These are phyloP conservation scores for Pogonognathellus flavescens DNA, from an alignment of 1,140 invertebrate genomes.

Conservation along the genomic window DNA sequence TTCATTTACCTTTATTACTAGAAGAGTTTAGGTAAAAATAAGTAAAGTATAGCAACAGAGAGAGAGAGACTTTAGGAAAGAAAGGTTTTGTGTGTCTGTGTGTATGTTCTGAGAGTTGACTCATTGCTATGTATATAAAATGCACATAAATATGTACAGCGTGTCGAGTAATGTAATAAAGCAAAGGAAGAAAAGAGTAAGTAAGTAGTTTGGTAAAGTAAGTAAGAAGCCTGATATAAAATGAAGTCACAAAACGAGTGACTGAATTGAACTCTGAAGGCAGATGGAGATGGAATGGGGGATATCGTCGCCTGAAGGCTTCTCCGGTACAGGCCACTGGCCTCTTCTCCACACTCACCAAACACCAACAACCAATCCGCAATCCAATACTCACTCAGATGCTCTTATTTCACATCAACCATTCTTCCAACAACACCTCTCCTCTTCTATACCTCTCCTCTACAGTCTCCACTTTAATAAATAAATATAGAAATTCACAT, in stretches of 20 bases:
- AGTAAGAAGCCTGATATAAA: neutral
- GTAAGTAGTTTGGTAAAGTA: too few relatives aligned
- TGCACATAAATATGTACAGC: too few relatives aligned
- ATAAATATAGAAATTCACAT: neutral
- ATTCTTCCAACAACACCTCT: neutral
- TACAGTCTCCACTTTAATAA: neutral
- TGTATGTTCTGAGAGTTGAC: too few relatives aligned
- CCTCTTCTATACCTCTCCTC: neutral
- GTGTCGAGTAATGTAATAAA: too few relatives aligned
- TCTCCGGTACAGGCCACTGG: conserved; percentile 42
- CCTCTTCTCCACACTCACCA: neutral
- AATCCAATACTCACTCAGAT: neutral
- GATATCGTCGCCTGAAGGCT: neutral
- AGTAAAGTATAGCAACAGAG: neutral
- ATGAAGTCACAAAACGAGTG: neutral
- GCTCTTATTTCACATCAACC: too few relatives aligned
- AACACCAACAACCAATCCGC: neutral
- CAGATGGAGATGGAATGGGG: conserved; percentile 33
- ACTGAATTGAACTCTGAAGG: conserved; percentile 15
- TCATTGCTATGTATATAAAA: too few relatives aligned
- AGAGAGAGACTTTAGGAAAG: neutral
- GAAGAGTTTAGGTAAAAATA: conserved; percentile 13
- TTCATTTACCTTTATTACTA: neutral
- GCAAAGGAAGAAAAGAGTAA: too few relatives aligned
- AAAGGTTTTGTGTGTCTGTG: too few relatives aligned